Percentiles rank a stretch among this genome's conserved stretches.
Evolutionary conservation across 2,888 invertebrate genomes (phyloP).

Genomic region (Dioctria rufipes): DNA sequence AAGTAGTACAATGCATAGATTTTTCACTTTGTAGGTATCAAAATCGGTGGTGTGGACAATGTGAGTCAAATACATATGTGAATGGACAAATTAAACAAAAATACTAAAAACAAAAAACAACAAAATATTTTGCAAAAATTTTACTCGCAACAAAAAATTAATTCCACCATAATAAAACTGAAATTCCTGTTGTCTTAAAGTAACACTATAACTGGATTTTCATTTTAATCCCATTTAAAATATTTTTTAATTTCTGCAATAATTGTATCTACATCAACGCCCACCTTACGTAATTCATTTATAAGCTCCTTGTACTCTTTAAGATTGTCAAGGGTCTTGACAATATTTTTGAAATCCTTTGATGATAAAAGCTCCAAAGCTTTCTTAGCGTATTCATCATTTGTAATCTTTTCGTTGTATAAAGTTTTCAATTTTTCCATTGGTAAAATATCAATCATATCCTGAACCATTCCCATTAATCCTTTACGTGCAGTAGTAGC

Average conservation of each 20-base stretch:
- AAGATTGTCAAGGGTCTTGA: slow-evolving; percentile 37
- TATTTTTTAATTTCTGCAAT: slow-evolving; percentile 33
- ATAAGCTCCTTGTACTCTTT: slow-evolving; percentile 36
- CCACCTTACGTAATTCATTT: slow-evolving; percentile 36
- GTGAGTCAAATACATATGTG: too few relatives aligned
- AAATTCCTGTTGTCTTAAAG: too few relatives aligned
- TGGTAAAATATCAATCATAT: slow-evolving; percentile 53
- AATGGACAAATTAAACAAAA: too few relatives aligned
- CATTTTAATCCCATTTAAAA: slow-evolving; percentile 43
- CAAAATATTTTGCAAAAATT: too few relatives aligned
- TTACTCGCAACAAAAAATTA: too few relatives aligned
- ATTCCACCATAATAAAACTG: too few relatives aligned
- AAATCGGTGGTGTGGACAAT: too few relatives aligned
- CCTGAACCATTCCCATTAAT: slow-evolving; percentile 48
- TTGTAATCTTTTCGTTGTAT: slow-evolving; percentile 45
- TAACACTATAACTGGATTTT: too few relatives aligned
- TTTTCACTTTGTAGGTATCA: too few relatives aligned
- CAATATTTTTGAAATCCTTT: slow-evolving; percentile 53
- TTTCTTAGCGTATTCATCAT: slow-evolving; percentile 53
- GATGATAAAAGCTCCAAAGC: slow-evolving; percentile 52
- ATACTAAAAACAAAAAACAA: too few relatives aligned
- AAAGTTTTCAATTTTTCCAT: slow-evolving; percentile 44
- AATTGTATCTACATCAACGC: slow-evolving; percentile 53
- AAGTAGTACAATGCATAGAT: too few relatives aligned
- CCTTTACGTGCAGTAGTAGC: slow-evolving; percentile 28